Evolutionary conservation across 2,888 invertebrate species (phyloP), one percentile per base, ranked within the genome.

Genomic region (Phaedon cochleariae): DNA sequence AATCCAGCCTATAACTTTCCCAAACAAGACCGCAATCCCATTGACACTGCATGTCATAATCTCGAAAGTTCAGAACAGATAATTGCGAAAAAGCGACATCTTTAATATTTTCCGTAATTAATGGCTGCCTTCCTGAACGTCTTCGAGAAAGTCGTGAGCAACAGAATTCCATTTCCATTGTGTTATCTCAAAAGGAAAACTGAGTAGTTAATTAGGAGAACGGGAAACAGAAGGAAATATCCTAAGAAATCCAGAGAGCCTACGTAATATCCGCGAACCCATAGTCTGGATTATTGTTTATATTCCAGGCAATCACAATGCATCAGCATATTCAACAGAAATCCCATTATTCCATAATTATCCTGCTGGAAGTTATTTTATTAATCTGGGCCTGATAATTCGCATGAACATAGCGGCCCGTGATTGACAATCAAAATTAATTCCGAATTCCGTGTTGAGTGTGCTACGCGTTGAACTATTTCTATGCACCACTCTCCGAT

Each of bases 161-260:
- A 69, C 66, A 64, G 70, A 73, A 74, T 72, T 73, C 68, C 72
- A 71, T 71, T 74, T 72, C 71, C 72, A 74, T 73, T 74, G 70
- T 71, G 68, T 74, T 73, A 73, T 74, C 73, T 72, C 58, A 18
- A 69, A 68, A 67, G 70, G 70, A 70, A 66, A 73, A 68, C 73
- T 73, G 70, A 72, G 74, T 73, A 73, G 74, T 71, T 74, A 73
- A 74, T 74, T 74, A 73, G 72, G 66, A 70, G 71, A 67, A 71
- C 61, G 72, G 66, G 68, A 66, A 71, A 71, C 67, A 68, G 64
- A 64, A 41, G 41, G 41, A 15, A 41, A 41, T 41, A 3, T 63
- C 58, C 55, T 62, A 60, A 58, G 65, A 54, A 57, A 65, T 59
- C 65, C 58, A 52, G 61, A 51, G 51, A 61, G 51, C 66, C 59